phyloP scores from a whole-genome alignment of 2,888 invertebrate species.

The Hypsopygia costalis region DNA sequence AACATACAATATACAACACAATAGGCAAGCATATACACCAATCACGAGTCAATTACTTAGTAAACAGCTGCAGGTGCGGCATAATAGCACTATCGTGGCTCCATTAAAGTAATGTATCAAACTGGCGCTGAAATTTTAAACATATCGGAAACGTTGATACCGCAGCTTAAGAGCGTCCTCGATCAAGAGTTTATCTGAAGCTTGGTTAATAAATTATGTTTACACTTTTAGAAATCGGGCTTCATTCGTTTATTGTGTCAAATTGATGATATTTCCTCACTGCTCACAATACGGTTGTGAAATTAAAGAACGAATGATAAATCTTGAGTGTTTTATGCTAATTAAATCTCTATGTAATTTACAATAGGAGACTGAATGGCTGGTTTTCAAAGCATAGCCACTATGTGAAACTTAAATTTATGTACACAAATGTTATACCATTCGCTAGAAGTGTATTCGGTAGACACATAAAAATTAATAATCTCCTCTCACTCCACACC shows the following conservation, averaged over 20 bases:
- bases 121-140: slow-evolving; percentile 46
- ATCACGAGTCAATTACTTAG: slow-evolving; percentile 26
- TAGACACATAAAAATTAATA: too few species aligned
- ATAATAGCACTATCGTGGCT: slow-evolving; percentile 34
- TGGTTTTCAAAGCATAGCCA: too few species aligned
- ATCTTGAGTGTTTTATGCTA: too few species aligned
- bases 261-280: neutral
- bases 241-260: neutral
- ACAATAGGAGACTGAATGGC: too few species aligned
- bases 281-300: too few species aligned
- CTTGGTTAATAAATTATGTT: slow-evolving; percentile 28
- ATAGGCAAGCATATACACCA: neutral
- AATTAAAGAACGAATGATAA: too few species aligned
- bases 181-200: slow-evolving; percentile 55
- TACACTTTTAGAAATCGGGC: neutral
- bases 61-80: slow-evolving; percentile 34
- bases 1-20: too few species aligned
- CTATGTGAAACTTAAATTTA: too few species aligned
- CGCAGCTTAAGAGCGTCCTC: slow-evolving; percentile 44
- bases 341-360: too few species aligned
- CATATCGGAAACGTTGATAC: slow-evolving; percentile 42
- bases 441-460: too few species aligned
- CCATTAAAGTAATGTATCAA: slow-evolving; percentile 62
- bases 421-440: too few species aligned
- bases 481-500: too few species aligned